Evolutionary conservation across 1,140 invertebrate genomes (phyloP).

Genomic region (Euwallacea similis): DNA sequence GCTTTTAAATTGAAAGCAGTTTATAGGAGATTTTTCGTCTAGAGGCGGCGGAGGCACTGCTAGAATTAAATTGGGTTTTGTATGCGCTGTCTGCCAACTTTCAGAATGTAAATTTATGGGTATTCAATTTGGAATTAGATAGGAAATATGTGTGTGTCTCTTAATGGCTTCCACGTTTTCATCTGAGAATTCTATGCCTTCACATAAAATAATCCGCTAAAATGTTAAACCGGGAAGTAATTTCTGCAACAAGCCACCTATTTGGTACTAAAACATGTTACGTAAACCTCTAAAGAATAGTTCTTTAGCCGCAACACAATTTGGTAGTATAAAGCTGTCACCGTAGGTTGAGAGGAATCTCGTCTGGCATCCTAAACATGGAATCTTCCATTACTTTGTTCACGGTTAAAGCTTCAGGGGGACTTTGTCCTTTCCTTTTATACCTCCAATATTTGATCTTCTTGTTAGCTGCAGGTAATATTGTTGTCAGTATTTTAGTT

Average conservation of each 20-base stretch:
- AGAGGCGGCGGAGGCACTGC: not conserved
- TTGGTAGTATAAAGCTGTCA: slow-evolving; percentile 9
- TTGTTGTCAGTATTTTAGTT: not conserved
- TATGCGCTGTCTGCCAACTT: not conserved
- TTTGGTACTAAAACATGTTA: no score
- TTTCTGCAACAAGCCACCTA: no score
- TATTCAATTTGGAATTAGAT: no score
- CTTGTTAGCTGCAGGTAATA: not conserved
- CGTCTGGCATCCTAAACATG: slow-evolving; percentile 9
- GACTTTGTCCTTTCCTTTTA: slow-evolving; percentile 3
- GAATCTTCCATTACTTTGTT: not conserved
- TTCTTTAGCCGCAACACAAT: not conserved
- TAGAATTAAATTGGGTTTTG: slow-evolving; percentile 20
- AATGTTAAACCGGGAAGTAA: no score
- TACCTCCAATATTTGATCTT: not conserved
- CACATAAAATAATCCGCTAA: no score
- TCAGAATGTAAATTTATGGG: not conserved
- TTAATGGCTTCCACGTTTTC: no score
- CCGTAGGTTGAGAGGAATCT: not conserved
- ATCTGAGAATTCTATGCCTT: no score
- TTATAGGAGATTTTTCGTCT: slow-evolving; percentile 30
- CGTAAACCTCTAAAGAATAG: no score
- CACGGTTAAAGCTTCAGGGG: not conserved
- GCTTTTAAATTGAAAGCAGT: slow-evolving; percentile 28
- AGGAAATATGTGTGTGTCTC: no score